phyloP scores from a whole-genome alignment of 2,797 vertebrate genomes.

The Falco concolor region DNA sequence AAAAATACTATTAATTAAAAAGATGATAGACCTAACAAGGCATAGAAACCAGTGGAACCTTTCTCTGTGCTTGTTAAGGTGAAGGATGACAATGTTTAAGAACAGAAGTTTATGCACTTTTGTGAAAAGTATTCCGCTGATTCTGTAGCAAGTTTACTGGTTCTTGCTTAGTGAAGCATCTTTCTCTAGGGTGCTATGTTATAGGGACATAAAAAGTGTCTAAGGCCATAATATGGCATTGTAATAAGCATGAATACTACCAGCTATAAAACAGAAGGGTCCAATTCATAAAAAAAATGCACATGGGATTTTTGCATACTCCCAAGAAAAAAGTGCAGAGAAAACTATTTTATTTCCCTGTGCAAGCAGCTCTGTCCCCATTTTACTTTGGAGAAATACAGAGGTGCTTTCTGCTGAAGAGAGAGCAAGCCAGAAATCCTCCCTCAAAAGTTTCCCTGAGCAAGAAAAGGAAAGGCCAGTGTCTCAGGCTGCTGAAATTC shows the following conservation, averaged over 20 bases:
- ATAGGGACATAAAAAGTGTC: conserved; percentile 53
- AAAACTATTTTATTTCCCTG: conserved; percentile 51
- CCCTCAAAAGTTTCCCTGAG: neutral
- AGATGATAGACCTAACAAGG: conserved; percentile 98
- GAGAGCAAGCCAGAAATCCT: neutral
- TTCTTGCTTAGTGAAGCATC: conserved; percentile 59
- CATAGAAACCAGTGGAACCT: conserved; percentile 83
- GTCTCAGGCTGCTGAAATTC: neutral
- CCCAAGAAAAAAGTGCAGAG: conserved; percentile 27
- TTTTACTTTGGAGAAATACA: conserved; percentile 30
- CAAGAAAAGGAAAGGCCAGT: neutral
- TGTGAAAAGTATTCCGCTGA: conserved; percentile 32
- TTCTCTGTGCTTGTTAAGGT: conserved; percentile 76
- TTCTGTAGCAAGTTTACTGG: conserved; percentile 47
- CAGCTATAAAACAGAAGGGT: conserved; percentile 64
- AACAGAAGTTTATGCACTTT: conserved; percentile 66
- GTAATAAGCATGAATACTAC: conserved; percentile 60
- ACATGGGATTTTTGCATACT: conserved; percentile 59
- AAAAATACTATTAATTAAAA: conserved; percentile 99
- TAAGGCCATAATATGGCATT: conserved; percentile 59
- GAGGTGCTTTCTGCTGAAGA: conserved; percentile 15
- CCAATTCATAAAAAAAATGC: conserved; percentile 68
- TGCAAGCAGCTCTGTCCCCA: conserved; percentile 31
- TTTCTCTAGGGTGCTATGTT: conserved; percentile 63
- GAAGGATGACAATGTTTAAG: conserved; percentile 72